Base-by-base conservation (phyloP, 2,888 invertebrate genomes). In the Ptychoptera contaminata region DNA sequence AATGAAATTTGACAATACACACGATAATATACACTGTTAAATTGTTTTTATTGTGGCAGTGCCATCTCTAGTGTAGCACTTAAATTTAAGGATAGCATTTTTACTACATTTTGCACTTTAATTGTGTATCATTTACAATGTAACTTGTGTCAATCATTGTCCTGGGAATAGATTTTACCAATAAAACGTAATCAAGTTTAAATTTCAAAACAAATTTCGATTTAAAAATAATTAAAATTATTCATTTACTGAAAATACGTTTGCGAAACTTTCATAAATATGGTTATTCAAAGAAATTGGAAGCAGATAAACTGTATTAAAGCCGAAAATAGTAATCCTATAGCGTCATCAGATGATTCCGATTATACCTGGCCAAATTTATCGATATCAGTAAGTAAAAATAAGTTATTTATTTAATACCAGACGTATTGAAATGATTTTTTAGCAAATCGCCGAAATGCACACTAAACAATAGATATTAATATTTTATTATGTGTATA, bases 221-320 rank as follows among this genome's bases (percentile, higher is more conserved):
- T 23, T 5, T 23, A 23, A 23, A 23, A 23, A 23, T 23, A 23
- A 23, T 23, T 23, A 7, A 23, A 23, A 5, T 23, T 23, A 5
- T 5, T 7, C 23, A 23, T 23, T 23, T 5, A 23, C 4, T 23
- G 3, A 3, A 23, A 7, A 23, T 12, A 14, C 6, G 15, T 42
- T 15, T 16, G 10, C 15, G 12, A 29, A 44, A 16, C 6, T 34
- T 29, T 37, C 51, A 49, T 49, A 44, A 44, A 39, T 43, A 63
- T 65, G 64, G 64, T 65, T 10, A 65, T 65, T 45, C 64, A 65
- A 54, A 57, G 64, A 34, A 60, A 56, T 53, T 65, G 65, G 65
- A 63, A 63, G 50, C 57, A 59, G 44, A 55, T 60, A 39, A 58
- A 56, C 45, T 62, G 60, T 45, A 44, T 42, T 9, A 45, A 54